Conservation (phyloP, 2,113 vertebrate species). For the Platycercus adscitus region DNA sequence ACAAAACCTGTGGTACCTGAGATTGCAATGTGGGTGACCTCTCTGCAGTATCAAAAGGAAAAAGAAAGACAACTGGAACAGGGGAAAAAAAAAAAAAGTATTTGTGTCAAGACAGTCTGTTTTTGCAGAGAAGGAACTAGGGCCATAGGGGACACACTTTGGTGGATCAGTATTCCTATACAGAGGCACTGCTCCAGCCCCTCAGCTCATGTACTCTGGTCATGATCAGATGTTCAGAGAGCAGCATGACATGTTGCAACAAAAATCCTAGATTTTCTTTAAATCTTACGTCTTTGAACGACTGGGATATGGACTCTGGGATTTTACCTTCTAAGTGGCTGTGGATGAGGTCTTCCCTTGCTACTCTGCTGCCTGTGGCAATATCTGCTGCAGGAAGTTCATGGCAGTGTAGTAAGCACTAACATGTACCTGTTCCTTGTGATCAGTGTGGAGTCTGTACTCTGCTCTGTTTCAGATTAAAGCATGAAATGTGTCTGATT, state of each 20-base stretch:
- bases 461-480: background rate
- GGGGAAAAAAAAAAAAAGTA: background rate
- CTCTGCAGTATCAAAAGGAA: background rate
- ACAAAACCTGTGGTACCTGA: background rate
- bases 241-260: background rate
- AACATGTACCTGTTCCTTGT: background rate
- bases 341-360: background rate
- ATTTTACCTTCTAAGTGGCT: background rate
- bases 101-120: background rate
- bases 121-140: background rate
- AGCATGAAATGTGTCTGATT: background rate
- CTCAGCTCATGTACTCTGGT: background rate
- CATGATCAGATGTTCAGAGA: background rate
- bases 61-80: background rate
- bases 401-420: rapidly evolving
- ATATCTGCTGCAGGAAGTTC: background rate
- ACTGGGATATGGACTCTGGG: background rate
- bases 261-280: background rate
- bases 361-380: background rate
- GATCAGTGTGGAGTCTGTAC: background rate
- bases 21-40: background rate
- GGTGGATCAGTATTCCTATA: background rate
- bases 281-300: background rate
- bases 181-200: background rate
- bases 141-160: background rate